Evolutionary conservation across 2,888 invertebrate genomes (phyloP), one percentile per base, ranked within the genome.

Genomic region (Eristalis tenax): DNA sequence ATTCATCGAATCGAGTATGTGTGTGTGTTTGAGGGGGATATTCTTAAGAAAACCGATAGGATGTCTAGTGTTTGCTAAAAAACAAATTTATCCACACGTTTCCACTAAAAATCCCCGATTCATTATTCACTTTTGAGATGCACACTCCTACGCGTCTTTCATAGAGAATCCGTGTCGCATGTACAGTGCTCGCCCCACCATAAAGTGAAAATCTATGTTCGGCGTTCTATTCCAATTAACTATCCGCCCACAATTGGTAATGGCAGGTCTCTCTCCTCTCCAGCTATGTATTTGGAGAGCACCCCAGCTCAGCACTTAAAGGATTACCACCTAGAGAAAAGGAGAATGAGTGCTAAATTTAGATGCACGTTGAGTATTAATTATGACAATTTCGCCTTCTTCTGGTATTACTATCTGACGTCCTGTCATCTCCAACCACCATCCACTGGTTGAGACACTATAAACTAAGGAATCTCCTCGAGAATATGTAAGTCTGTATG

Each of bases 161-260:
- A 35, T 40, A 68, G 76, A 43, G 66, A 68, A 68, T 63, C 57
- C 68, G 75, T 71, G 75, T 79, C 69, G 81, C 38, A 40, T 63
- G 70, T 50, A 59, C 26, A 59, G 4, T 64, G 26, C 38, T 22
- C 50, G 18, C 59, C 68, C 57, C 68, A 78, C 83, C 76, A 76
- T 76, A 87, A 87, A 87, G 87, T 87, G 87, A 87, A 87, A 83
- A 87, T 83, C 87, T 87, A 87, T 87, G 87, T 87, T 87, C 79
- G 71, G 83, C 59, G 79, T 80, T 87, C 83, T 80, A 87, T 87
- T 83, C 87, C 87, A 87, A 87, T 87, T 87, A 87, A 87, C 87
- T 83, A 87, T 83, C 83, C 87, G 87, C 87, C 87, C 83, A 87
- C 87, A 87, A 87, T 83, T 87, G 79, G 76, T 83, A 87, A 87